Evolutionary conservation across 2,888 invertebrate species (phyloP).

Genomic region (Quadriops clusia): DNA sequence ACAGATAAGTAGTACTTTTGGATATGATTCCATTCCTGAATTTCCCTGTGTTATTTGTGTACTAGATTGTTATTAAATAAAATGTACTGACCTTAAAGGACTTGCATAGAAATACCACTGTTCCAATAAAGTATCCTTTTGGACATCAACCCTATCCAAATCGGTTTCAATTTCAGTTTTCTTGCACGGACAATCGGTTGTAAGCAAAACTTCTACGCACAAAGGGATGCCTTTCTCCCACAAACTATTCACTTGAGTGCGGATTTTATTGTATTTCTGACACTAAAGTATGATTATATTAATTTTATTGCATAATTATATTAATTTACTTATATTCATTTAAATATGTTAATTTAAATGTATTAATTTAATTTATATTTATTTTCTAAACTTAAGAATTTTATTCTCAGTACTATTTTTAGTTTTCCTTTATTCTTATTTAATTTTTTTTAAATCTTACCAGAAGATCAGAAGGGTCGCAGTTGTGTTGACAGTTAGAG

Average conservation of each 20-base stretch:
- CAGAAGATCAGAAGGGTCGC: constrained; percentile 40
- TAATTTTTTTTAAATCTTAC: constrained; percentile 29
- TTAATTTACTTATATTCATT: too few species aligned
- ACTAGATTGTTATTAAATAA: too few species aligned
- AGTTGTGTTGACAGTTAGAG: constrained; percentile 36
- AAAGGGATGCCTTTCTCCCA: constrained; percentile 62
- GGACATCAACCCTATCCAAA: constrained; percentile 4
- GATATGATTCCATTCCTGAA: too few species aligned
- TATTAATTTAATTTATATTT: too few species aligned
- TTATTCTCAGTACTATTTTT: too few species aligned
- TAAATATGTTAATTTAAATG: too few species aligned
- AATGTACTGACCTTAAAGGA: constrained; percentile 46
- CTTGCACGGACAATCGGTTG: constrained; percentile 54
- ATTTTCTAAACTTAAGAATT: too few species aligned
- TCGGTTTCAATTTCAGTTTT: constrained; percentile 7
- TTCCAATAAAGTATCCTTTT: constrained; percentile 51
- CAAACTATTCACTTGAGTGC: constrained; percentile 46
- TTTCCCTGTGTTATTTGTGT: too few species aligned
- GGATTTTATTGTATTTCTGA: constrained; percentile 40
- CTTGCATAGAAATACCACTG: constrained; percentile 68
- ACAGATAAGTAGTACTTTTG: too few species aligned
- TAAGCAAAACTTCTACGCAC: constrained; percentile 70
- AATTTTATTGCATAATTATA: too few species aligned
- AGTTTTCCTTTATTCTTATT: too few species aligned
- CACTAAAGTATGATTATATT: too few species aligned